Base-by-base conservation (phyloP, 1,140 invertebrate species). In the Drosophila teissieri region DNA sequence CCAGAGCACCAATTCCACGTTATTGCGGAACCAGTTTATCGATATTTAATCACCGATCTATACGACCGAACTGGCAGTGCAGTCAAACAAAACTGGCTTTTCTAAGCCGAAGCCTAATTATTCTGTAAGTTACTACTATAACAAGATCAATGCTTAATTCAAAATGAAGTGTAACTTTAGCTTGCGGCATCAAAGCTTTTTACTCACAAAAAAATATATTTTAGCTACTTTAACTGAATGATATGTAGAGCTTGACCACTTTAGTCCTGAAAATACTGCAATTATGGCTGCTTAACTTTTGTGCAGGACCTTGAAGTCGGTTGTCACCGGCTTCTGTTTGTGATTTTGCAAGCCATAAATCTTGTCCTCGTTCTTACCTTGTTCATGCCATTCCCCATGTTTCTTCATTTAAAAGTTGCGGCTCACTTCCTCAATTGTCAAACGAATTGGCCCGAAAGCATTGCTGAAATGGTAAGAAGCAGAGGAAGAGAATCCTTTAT, bases 341-440 rank as follows among this genome's bases (percentile, higher is more conserved):
- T 11, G 27, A 49, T 55, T 19, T 65, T 40, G 11, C 51, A n/a
- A 44, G 24, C n/a, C 36, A 39, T 54, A 74, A 53, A 52, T 53
- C 17, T 27, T 4, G 48, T 10, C 15, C 49, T 52, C 15, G 27
- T 52, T 52, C 92, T 94, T 93, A 95, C 95, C 95, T 95, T 96
- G 90, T 96, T 96, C 95, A 96, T 96, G 90, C 95, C 95, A 94
- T 96, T 96, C 89, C 95, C 95, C 95, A 96, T 96, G 85, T 92
- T 94, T 92, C 85, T 73, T 89, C 84, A 89, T 89, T 80, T 89
- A 89, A 84, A 88, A 73, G 67, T 73, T 72, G 84, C 70, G 40
- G 57, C 40, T 68, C 56, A 52, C 58, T 56, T 73, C 42, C 75
- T 63, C 79, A 80, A 76, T 88, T 73, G 61, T 73, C 62, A 73